A percentile compares a stretch with the other conserved stretches of the same genome.
Conservation (phyloP, 37 sponge, comb jelly and placozoan species). For the Cliona cf. orientalis region DNA sequence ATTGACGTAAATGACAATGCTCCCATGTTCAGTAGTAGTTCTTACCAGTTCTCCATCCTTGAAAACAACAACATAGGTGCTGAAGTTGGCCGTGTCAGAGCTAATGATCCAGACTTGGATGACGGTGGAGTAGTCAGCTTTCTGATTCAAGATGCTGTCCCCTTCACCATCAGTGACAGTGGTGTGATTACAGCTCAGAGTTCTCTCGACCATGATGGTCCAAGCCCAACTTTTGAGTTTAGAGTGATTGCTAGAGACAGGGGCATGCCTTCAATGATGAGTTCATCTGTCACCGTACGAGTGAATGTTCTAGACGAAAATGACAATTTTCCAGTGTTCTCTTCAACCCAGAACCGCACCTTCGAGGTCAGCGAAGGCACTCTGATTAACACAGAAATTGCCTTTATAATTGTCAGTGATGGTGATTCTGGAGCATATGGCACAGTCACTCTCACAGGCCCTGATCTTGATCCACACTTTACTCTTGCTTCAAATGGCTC, state of each 20-base stretch:
- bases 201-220: slow-evolving; percentile 58
- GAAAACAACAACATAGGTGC: slow-evolving; percentile 28
- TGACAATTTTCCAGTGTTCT: slow-evolving; percentile 58
- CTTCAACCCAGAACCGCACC: slow-evolving; percentile 22
- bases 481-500: slow-evolving; percentile 14
- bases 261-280: slow-evolving; percentile 54
- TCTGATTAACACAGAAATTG: slow-evolving; percentile 22
- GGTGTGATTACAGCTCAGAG: slow-evolving; percentile 32
- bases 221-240: slow-evolving; percentile 17
- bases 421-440: slow-evolving; percentile 60
- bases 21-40: slow-evolving; percentile 36
- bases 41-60: slow-evolving; percentile 16
- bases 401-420: slow-evolving; percentile 48
- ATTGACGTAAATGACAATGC: slow-evolving; percentile 77
- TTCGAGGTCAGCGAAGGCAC: slow-evolving; percentile 52
- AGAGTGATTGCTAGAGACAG: slow-evolving; percentile 61
- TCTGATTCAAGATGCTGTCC: neutral
- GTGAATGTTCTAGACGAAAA: slow-evolving; percentile 61
- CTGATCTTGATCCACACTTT: slow-evolving; percentile 30
- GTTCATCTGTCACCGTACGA: neutral
- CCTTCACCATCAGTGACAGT: slow-evolving; percentile 9
- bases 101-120: slow-evolving; percentile 63
- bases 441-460: slow-evolving; percentile 12
- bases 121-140: neutral
- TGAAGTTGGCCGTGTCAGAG: slow-evolving; percentile 25